A percentile compares a stretch with the other conserved stretches of the same genome.
These are phyloP conservation scores for Bufo bufo DNA, from an alignment of 2,113 vertebrate species.

Conservation along the genomic window DNA sequence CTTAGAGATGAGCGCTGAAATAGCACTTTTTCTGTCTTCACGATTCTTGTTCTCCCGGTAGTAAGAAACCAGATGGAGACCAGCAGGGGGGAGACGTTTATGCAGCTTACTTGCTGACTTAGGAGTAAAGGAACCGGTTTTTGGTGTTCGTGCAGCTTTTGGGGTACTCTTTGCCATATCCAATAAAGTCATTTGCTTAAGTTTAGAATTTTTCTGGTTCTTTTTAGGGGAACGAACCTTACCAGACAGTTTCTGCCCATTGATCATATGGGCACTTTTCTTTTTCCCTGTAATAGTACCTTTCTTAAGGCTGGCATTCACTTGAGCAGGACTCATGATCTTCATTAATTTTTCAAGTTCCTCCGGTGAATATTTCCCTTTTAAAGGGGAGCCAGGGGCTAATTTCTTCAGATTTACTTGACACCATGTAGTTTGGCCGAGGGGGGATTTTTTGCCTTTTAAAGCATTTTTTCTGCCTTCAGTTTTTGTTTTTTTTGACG, in stretches of 20 bases:
- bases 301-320: constrained; percentile 72
- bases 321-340: constrained; percentile 73
- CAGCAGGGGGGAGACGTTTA: constrained; percentile 89
- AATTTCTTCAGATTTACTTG: constrained; percentile 90
- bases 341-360: constrained; percentile 78
- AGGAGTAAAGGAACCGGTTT: constrained; percentile 74
- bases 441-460: constrained; percentile 73
- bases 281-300: constrained; percentile 70
- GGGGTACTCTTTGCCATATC: constrained; percentile 88
- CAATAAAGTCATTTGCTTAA: constrained; percentile 96
- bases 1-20: constrained; percentile 89
- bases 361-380: constrained; percentile 81
- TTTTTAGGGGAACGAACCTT: constrained; percentile 82
- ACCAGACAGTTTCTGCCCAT: constrained; percentile 78
- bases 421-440: constrained; percentile 90
- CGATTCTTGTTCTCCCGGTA: constrained; percentile 93
- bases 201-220: constrained; percentile 82
- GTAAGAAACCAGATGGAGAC: constrained; percentile 91
- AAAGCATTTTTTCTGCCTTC: constrained; percentile 66
- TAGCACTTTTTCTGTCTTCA: constrained; percentile 88
- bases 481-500: constrained; percentile 82
- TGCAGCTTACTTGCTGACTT: constrained; percentile 80
- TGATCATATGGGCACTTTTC: constrained; percentile 77
- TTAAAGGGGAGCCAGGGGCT: constrained; percentile 84
- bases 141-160: constrained; percentile 76